Base-by-base conservation (phyloP, 1,140 invertebrate species). In the Danaus melanippus region DNA sequence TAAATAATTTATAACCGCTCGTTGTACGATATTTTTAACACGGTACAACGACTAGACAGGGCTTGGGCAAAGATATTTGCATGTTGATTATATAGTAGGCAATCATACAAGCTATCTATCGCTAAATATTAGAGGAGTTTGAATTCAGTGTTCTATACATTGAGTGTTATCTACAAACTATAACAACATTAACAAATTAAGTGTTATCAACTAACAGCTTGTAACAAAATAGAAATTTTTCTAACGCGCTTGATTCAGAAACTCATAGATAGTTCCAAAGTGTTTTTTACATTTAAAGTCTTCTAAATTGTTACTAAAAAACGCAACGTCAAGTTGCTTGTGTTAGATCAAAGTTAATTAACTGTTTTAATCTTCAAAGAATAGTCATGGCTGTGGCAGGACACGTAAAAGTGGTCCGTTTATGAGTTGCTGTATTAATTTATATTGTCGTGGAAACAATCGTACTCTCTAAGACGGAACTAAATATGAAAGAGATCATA, bases 1-100 rank as follows among this genome's bases (percentile, higher is more conserved):
- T 83, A 77, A 76, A 84, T 84, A 83, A 86, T 86, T 86, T 86
- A 84, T 82, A 79, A 84, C 75, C 72, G 69, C 67, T 68, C 68
- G 61, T 71, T 71, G 72, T 76, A 71, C 71, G 68, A 64, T 66
- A 69, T 73, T 74, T 71, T 66, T 66, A 73, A 69, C 68, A 58
- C 57, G 41, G 56, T 53, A 60, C 64, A 74, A 69, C 74, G 77
- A 85, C 75, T 79, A 69, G 73, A 63, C 62, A 52, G 60, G 61
- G 50, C 61, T 49, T 62, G 50, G 50, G 58, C 58, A 53, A 64
- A 55, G 68, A 69, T 76, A 75, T 76, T 32, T 74, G 58, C 64
- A 67, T 32, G 64, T 61, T 61, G 55, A 71, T 75, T 57, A 51
- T 46, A 62, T 56, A 55, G 39, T 46, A 50, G 39, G 54, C 46